Evolutionary conservation across 2,113 vertebrate species (phyloP), one percentile per base, ranked within the genome.

Genomic region (Heloderma charlesbogerti): DNA sequence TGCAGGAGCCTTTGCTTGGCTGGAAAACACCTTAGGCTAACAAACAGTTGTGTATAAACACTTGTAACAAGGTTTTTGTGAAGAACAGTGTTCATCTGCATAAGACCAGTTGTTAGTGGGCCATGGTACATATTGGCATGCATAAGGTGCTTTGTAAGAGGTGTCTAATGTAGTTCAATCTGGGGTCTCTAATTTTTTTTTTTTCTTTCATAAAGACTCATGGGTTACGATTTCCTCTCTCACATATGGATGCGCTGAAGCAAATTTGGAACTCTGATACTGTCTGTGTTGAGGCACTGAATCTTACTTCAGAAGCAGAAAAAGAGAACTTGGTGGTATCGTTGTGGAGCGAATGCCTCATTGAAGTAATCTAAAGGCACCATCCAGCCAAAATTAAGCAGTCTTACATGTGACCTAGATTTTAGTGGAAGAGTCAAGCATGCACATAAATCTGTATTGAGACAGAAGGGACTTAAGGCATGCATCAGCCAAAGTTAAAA

Each of bases 271-370:
- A 83, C 1, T 92, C n/a, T 69, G 94, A 97, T 83, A 88, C 92
- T 0, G 74, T 98, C 80, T 0, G 48, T 22, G 98, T 99, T 48
- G 94, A 93, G 40, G 96, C 98, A 48, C 97, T 99, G 15, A 96
- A 97, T 37, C 97, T 99, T 48, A 22, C 45, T 40, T 95, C 97
- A 18, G 97, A 98, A 63, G 95, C 96, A 77, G 98, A 98, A 74
- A 98, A 98, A 93, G 95, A 98, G 94, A 97, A 96, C 86, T 96
- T 99, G 89, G 98, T 96, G 2, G 86, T 99, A 83, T 97, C 98
- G 0, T 97, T 99, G 3, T 99, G 99, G 99, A 97, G 98, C 13
- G 98, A 99, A 91, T 98, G 97, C 84, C 96, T 99, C 48, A 92
- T 99, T 93, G 95, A 97, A 87, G 98, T 98, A 63, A 91, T 96